Conservation (phyloP, 2,113 vertebrate species). For the Phainopepla nitens region DNA sequence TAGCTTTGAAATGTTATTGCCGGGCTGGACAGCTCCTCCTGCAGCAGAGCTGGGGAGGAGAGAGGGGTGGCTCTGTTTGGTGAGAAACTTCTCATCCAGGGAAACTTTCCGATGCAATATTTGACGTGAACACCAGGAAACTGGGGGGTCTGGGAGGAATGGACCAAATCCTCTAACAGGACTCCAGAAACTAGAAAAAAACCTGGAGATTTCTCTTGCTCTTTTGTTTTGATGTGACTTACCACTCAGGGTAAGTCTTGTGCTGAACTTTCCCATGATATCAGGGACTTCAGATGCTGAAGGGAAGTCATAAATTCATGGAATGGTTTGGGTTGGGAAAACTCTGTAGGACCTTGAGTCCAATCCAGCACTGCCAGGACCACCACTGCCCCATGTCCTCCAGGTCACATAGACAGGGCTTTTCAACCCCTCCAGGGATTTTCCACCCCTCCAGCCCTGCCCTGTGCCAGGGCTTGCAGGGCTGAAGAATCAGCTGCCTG, state of each 20-base stretch:
- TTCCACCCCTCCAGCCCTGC: background rate
- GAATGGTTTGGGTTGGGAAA: background rate
- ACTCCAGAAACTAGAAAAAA: no score
- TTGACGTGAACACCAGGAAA: background rate
- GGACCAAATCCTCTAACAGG: no score
- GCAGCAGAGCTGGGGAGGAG: fast-evolving
- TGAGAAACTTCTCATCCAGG: background rate
- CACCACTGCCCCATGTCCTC: fast-evolving
- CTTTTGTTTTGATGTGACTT: background rate
- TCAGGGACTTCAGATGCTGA: background rate
- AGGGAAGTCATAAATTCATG: background rate
- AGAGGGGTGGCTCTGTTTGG: fast-evolving
- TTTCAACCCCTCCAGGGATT: background rate
- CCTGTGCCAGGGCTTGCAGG: background rate
- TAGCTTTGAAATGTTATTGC: fast-evolving
- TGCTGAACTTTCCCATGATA: background rate
- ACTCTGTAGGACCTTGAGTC: background rate
- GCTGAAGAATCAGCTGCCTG: fast-evolving
- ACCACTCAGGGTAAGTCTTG: background rate
- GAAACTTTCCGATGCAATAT: background rate
- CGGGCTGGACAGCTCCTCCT: background rate
- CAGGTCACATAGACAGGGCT: background rate
- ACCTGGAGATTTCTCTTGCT: fast-evolving
- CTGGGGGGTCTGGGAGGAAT: background rate
- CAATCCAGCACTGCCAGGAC: background rate